Evolutionary conservation across 1,140 invertebrate genomes (phyloP).

Genomic region (Oryzaephilus surinamensis): DNA sequence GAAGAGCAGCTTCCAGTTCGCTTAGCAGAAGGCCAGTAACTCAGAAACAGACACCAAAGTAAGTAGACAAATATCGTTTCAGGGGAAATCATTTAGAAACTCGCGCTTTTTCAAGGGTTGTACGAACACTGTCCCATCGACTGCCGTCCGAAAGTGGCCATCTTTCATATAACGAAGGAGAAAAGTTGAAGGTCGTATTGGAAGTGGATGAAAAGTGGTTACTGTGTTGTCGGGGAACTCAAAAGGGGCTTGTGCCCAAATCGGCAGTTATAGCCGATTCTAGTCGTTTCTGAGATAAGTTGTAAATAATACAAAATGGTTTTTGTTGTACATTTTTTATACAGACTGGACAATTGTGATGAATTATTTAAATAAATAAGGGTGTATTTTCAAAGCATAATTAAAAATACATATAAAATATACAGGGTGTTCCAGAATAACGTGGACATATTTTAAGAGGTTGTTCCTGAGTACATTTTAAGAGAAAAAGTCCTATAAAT

Average conservation of each 20-base stretch:
- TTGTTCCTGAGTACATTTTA: too few relatives aligned
- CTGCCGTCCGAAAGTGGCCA: constrained; percentile 64
- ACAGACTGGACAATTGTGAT: background rate
- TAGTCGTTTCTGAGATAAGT: constrained; percentile 20
- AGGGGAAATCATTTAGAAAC: too few relatives aligned
- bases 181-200: constrained; percentile 58
- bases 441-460: too few relatives aligned
- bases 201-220: constrained; percentile 69
- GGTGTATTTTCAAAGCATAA: background rate
- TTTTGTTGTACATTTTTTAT: constrained; percentile 15
- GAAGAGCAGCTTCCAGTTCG: constrained; percentile 53
- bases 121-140: constrained; percentile 61
- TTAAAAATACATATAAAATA: constrained; percentile 5
- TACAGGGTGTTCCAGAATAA: too few relatives aligned
- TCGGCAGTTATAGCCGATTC: constrained; percentile 49
- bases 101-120: constrained; percentile 57
- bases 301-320: constrained; percentile 13
- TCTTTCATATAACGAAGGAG: constrained; percentile 67
- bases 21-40: constrained; percentile 30
- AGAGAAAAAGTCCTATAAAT: too few relatives aligned
- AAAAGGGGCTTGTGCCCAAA: constrained; percentile 65
- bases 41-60: constrained; percentile 38
- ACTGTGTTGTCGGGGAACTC: constrained; percentile 62
- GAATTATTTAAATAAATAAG: constrained; percentile 1
- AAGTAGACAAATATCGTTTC: too few relatives aligned